Conservation (phyloP, 1,140 invertebrate species). For the silkworm (Bombyx mori) region DNA sequence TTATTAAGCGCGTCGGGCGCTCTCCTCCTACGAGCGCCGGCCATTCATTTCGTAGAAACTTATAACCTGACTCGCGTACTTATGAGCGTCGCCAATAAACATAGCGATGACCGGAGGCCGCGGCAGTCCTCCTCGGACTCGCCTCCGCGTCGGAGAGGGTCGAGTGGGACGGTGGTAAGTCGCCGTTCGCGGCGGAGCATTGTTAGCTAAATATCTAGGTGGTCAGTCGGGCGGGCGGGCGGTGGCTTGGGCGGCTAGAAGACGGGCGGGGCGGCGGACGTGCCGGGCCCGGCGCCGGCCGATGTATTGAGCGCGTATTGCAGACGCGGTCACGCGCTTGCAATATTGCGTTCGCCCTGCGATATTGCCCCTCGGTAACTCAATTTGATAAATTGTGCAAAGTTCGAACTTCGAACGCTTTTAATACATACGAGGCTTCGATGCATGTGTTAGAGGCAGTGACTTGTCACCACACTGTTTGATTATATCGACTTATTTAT, state of each 20-base stretch:
- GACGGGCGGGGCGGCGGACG: conserved; percentile 52
- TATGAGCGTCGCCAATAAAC: conserved; percentile 72
- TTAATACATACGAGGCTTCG: conserved; percentile 10
- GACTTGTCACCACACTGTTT: too few relatives aligned
- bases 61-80: conserved; percentile 71
- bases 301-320: conserved; percentile 72
- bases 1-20: conserved; percentile 57
- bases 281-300: conserved; percentile 66
- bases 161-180: conserved; percentile 45
- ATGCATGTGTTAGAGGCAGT: too few relatives aligned
- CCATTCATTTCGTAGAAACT: conserved; percentile 69
- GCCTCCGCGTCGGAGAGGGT: conserved; percentile 14
- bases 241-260: conserved; percentile 19
- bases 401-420: conserved; percentile 55
- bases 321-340: conserved; percentile 68
- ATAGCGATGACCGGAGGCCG: conserved; percentile 69
- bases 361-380: conserved; percentile 69
- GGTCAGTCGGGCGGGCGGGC: conserved; percentile 58
- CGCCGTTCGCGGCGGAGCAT: conserved; percentile 51
- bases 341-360: conserved; percentile 68
- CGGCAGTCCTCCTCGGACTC: conserved; percentile 34
- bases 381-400: conserved; percentile 70
- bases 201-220: conserved; percentile 70
- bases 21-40: conserved; percentile 61
- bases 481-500: too few relatives aligned